Evolutionary conservation across 1,140 invertebrate genomes (phyloP).

Genomic region (Drosophila parabipectinata): DNA sequence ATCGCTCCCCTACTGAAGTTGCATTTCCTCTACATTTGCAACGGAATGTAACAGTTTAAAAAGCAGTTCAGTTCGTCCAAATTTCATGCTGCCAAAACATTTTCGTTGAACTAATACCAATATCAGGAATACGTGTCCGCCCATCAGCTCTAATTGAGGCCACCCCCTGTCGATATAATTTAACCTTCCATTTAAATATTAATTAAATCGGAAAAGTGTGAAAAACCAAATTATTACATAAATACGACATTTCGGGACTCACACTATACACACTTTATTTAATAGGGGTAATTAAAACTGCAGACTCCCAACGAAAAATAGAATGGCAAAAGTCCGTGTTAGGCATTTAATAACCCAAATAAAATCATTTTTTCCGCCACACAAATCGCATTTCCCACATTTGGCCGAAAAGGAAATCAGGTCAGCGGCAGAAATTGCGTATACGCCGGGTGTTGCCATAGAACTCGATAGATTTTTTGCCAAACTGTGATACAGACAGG

Average conservation of each 20-base stretch:
- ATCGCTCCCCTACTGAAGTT: neutral
- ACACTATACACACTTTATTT: neutral
- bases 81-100: slow-evolving; percentile 3
- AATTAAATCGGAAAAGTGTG: slow-evolving; percentile 26
- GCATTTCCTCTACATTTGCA: neutral
- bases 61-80: neutral
- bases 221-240: slow-evolving; percentile 19
- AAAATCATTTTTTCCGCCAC: slow-evolving; percentile 13
- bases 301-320: slow-evolving; percentile 18
- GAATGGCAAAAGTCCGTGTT: too few species aligned
- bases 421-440: slow-evolving; percentile 39
- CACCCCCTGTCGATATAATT: neutral
- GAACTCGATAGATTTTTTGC: slow-evolving; percentile 38
- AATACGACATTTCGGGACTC: slow-evolving; percentile 3
- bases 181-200: slow-evolving; percentile 12
- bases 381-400: slow-evolving; percentile 10
- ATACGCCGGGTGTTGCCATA: slow-evolving; percentile 19
- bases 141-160: slow-evolving; percentile 1
- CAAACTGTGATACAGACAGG: neutral
- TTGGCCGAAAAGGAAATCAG: slow-evolving; percentile 7
- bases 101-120: slow-evolving; percentile 11
- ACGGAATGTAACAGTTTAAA: neutral
- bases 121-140: neutral
- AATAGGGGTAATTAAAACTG: slow-evolving; percentile 37
- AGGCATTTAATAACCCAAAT: slow-evolving; percentile 24